These are phyloP conservation scores for Eupsilia transversa DNA, from an alignment of 2,888 invertebrate species.

Conservation along the genomic window DNA sequence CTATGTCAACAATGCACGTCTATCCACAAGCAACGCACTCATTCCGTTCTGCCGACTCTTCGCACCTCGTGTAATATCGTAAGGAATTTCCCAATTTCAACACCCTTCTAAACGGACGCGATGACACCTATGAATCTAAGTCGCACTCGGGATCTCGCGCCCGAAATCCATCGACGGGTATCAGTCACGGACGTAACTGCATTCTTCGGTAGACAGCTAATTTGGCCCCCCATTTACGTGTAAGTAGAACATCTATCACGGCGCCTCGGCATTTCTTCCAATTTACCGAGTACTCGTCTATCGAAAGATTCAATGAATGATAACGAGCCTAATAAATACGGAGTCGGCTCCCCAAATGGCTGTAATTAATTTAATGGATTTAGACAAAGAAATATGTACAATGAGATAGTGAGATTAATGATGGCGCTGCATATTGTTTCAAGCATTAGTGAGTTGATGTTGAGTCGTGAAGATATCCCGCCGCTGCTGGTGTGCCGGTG, in stretches of 20 bases:
- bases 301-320: conserved; percentile 90
- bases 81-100: conserved; percentile 86
- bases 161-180: conserved; percentile 75
- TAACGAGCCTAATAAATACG: conserved; percentile 90
- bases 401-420: conserved; percentile 89
- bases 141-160: conserved; percentile 72
- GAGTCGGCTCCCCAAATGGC: conserved; percentile 87
- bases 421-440: conserved; percentile 81
- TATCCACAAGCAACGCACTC: conserved; percentile 64
- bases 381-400: conserved; percentile 90
- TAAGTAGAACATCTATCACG: conserved; percentile 87
- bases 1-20: conserved; percentile 60
- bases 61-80: conserved; percentile 80
- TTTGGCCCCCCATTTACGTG: conserved; percentile 88
- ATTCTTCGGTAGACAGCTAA: conserved; percentile 88
- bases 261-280: conserved; percentile 83
- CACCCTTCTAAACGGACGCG: conserved; percentile 77
- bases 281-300: conserved; percentile 84
- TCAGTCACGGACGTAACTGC: conserved; percentile 87
- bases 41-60: conserved; percentile 65
- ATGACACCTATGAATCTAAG: conserved; percentile 87
- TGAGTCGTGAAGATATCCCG: conserved; percentile 38
- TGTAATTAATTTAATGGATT: conserved; percentile 91
- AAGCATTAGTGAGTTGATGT: conserved; percentile 76
- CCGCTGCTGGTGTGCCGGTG: conserved; percentile 32